Evolutionary conservation across 2,888 invertebrate species (phyloP).

Genomic region (Beris chalybata): DNA sequence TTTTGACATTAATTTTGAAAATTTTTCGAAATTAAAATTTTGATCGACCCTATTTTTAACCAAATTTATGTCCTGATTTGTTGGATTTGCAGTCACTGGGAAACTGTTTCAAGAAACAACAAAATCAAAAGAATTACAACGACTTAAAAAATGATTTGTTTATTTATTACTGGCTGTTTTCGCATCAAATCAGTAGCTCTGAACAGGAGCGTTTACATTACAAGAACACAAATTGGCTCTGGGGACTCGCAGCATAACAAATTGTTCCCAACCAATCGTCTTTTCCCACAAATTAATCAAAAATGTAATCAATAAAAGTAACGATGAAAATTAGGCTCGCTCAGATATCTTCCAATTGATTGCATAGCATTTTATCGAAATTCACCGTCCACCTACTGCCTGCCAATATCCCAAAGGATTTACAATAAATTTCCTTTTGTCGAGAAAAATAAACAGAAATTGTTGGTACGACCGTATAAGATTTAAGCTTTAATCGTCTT

Average conservation of each 20-base stretch:
- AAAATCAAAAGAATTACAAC: no score
- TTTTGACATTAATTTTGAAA: no score
- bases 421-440: conserved; percentile 18
- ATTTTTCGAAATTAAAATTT: no score
- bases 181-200: conserved; percentile 3
- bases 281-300: conserved; percentile 24
- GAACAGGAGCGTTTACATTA: conserved; percentile 19
- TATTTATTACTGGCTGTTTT: no score
- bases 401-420: conserved; percentile 10
- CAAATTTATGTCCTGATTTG: no score
- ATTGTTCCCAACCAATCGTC: conserved; percentile 7
- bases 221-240: conserved; percentile 21
- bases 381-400: conserved; percentile 29
- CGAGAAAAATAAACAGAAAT: conserved; percentile 19
- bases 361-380: conserved; percentile 23
- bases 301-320: conserved; percentile 10
- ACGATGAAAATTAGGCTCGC: conserved; percentile 6
- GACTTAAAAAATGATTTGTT: no score
- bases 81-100: no score
- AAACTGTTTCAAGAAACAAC: no score
- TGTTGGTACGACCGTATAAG: background rate
- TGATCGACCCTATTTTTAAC: no score
- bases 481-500: conserved; percentile 27
- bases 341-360: conserved; percentile 1
- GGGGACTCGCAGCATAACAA: background rate